Conservation (phyloP, 2,888 invertebrate genomes). For the Nomada hirtipes region DNA sequence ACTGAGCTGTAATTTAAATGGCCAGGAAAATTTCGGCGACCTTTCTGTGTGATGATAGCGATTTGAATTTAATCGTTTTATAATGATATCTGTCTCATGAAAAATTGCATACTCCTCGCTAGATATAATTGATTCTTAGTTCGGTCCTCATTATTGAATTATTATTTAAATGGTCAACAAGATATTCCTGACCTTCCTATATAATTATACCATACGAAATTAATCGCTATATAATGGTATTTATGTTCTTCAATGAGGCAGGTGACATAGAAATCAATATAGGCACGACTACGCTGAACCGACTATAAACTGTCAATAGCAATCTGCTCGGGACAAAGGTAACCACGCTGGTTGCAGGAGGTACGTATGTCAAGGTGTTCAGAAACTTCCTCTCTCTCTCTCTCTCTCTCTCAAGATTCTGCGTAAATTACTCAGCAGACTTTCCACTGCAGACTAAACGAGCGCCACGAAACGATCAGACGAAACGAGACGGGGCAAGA, state of each 20-base stretch:
- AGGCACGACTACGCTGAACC: background rate
- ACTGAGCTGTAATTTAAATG: no score
- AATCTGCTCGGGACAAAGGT: background rate
- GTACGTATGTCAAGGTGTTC: background rate
- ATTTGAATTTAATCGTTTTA: no score
- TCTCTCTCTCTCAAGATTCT: background rate
- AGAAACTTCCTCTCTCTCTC: background rate
- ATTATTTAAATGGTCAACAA: no score
- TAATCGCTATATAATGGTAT: background rate
- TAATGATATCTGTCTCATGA: no score
- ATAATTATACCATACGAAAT: no score
- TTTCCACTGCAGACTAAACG: slow-evolving; percentile 3
- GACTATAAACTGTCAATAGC: slow-evolving; percentile 29
- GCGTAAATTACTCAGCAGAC: background rate
- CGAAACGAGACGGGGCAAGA: background rate
- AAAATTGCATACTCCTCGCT: background rate
- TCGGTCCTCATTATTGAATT: no score
- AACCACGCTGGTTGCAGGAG: background rate
- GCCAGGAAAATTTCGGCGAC: no score
- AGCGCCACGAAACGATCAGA: background rate
- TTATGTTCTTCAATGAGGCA: no score
- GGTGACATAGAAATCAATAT: slow-evolving; percentile 22
- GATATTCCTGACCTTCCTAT: no score
- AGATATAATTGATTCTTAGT: background rate
- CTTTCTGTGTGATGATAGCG: no score